Evolutionary conservation across 2,888 invertebrate species (phyloP), one percentile per base, ranked within the genome.

Genomic region (Arrhopalites spinosus): DNA sequence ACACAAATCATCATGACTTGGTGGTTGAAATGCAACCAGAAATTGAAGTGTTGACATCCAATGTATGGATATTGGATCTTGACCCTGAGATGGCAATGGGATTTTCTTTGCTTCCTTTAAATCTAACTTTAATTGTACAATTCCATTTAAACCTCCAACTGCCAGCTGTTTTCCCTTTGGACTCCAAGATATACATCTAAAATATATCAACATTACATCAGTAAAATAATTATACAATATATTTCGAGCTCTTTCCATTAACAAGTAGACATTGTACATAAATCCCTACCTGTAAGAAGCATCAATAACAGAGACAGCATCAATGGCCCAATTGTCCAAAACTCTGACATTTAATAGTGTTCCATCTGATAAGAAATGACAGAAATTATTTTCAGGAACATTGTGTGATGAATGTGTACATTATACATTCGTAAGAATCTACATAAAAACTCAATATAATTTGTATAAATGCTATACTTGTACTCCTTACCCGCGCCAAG

Each of bases 161-260:
- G 56, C 67, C 2, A 74, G 23, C 27, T 74, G 74, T 27, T 74
- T 74, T 20, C 74, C 74, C 25, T 74, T 74, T 13, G 74, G 74
- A 61, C 74, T 74, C 74, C 74, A 74, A 11, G 74, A 74, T 59
- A 74, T 74, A 43, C 74, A 74, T 27, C 74, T 74, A 20, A 17
- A 56, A 11, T 61, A n/a, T n/a, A n/a, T n/a, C n/a, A n/a, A n/a
- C n/a, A n/a, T n/a, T n/a, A n/a, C n/a, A n/a, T n/a, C n/a, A n/a
- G n/a, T n/a, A n/a, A n/a, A n/a, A n/a, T n/a, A n/a, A n/a, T n/a
- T n/a, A n/a, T n/a, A n/a, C n/a, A n/a, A n/a, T n/a, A n/a, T n/a
- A n/a, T n/a, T n/a, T n/a, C n/a, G n/a, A n/a, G n/a, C n/a, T n/a
- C n/a, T n/a, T n/a, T n/a, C n/a, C 15, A 50, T 15, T 50, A 50